These are phyloP conservation scores for Arctopsyche grandis DNA, from an alignment of 1,140 invertebrate species.

Conservation along the genomic window DNA sequence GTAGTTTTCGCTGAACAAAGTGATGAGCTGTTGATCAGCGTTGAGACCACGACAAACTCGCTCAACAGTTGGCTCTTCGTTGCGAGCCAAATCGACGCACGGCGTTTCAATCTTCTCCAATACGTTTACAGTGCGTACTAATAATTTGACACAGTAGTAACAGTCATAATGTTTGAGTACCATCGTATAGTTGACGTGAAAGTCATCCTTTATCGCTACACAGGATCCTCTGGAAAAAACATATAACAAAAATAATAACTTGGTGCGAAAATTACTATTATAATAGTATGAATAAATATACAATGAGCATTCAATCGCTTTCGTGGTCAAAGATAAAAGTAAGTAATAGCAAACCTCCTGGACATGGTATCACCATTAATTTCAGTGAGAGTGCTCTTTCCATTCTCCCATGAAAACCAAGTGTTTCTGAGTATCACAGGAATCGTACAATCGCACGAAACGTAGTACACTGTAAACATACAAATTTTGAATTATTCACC, in stretches of 20 bases:
- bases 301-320: no score
- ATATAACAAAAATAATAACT: not conserved
- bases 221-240: constrained; percentile 71
- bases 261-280: no score
- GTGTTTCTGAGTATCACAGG: constrained; percentile 81
- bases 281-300: no score
- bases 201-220: constrained; percentile 75
- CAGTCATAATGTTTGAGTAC: constrained; percentile 79
- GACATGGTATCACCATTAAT: constrained; percentile 83
- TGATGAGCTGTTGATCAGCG: constrained; percentile 82
- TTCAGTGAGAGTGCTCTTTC: constrained; percentile 82
- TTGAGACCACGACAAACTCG: constrained; percentile 80
- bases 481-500: no score
- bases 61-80: constrained; percentile 76
- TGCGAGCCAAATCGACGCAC: constrained; percentile 75
- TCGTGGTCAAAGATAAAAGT: no score
- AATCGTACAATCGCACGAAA: constrained; percentile 69
- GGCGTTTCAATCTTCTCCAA: constrained; percentile 89
- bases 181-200: constrained; percentile 87
- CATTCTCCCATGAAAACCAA: constrained; percentile 93
- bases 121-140: constrained; percentile 89
- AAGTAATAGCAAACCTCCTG: no score
- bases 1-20: constrained; percentile 90
- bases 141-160: constrained; percentile 85
- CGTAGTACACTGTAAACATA: constrained; percentile 58